Conservation (phyloP, 53 echinoderm and acorn worm species). For the Hippasteria phrygiana region DNA sequence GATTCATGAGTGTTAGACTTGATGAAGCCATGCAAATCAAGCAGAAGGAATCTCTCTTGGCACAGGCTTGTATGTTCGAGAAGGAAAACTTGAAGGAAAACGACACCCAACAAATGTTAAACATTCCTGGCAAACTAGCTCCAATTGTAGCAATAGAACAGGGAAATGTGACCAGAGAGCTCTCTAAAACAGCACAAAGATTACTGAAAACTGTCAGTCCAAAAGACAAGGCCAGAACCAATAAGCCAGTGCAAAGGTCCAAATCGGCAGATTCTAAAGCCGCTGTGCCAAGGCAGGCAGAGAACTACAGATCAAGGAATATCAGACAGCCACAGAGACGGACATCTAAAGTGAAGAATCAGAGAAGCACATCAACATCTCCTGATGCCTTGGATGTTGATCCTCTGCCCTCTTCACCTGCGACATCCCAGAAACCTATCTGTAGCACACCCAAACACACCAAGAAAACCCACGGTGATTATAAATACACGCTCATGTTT, state of each 20-base stretch:
- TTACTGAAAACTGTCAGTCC: background rate
- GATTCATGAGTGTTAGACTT: constrained; percentile 82
- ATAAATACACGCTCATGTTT: constrained; percentile 68
- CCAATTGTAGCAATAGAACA: background rate
- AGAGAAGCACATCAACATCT: background rate
- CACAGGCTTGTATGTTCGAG: constrained; percentile 7
- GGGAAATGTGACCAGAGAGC: constrained; percentile 1
- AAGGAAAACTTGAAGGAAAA: constrained; percentile 55
- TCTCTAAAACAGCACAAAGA: constrained; percentile 11
- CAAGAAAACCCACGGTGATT: background rate
- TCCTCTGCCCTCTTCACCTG: background rate
- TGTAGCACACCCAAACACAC: constrained; percentile 76
- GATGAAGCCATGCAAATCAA: constrained; percentile 78
- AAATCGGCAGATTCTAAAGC: constrained; percentile 3
- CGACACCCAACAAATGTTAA: constrained; percentile 10
- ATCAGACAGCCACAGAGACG: background rate
- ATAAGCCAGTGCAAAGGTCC: background rate
- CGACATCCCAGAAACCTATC: background rate
- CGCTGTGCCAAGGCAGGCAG: background rate
- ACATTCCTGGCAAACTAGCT: constrained; percentile 13
- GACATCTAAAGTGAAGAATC: background rate
- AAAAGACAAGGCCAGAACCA: background rate
- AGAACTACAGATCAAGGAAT: background rate
- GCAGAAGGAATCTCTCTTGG: constrained; percentile 35
- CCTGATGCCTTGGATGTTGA: background rate